Base-by-base conservation (phyloP, 2,113 vertebrate genomes). In the Muscicapa adusta region DNA sequence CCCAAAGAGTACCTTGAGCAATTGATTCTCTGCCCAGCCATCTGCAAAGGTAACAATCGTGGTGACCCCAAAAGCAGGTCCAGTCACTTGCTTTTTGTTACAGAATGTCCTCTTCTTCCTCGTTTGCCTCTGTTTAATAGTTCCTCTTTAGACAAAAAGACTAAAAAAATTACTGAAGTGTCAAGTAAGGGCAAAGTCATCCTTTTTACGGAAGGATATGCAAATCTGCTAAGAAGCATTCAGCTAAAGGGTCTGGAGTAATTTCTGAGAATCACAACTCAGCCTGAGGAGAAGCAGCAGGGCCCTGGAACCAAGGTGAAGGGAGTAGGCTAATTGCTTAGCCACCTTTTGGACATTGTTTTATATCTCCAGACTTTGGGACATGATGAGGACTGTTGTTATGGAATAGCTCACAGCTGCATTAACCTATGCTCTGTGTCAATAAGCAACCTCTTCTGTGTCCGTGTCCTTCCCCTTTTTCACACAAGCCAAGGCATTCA, bases 181-280 rank as follows among this genome's bases (percentile, higher is more conserved):
- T 87, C 89, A 91, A 93, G 79, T 43, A 78, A 93, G 93, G 94
- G 85, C 93, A 92, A 96, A 95, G 80, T 65, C 88, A 61, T 65
- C 56, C 34, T 72, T 85, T 97, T 97, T 95, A 96, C 67, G 94
- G 95, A 97, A 97, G 94, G 80, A 81, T 76, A 95, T 82, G 91
- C 93, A 96, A 95, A 95, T 95, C 36, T 62, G 47, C 54, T 65
- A 60, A 43, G 83, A 9, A 72, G 33, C 45, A 62, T 53, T 66
- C 79, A 85, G 77, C 75, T 73, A 14, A 75, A 92, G 29, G 53
- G 14, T 48, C 51, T 71, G 74, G 85, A 88, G 92, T 84, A 48
- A 86, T 84, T 93, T 86, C 61, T 29, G 67, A 77, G 85, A 91
- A 81, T 29, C 48, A 63, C 63, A 77, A 1, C 34, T 88, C 51